Evolutionary conservation across 2,888 invertebrate species (phyloP), one percentile per base, ranked within the genome.

Genomic region (Oxycera nigricornis): DNA sequence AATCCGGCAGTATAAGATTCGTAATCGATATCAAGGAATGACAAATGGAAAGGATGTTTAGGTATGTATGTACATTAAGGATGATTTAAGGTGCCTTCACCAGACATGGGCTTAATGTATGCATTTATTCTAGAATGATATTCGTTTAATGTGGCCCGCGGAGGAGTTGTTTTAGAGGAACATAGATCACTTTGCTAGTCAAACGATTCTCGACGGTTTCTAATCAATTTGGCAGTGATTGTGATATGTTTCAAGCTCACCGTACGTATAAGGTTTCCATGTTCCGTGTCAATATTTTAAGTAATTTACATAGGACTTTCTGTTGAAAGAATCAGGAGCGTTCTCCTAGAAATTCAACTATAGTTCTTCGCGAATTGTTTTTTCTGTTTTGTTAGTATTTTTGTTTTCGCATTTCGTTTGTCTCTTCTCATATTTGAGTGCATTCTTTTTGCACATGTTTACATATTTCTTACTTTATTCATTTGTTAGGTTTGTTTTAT

Each of bases 381-480:
- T 62, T 55, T 76, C 74, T 79, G 73, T 75, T 76, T 79, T 79
- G 72, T 76, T 78, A 73, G 35, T 72, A 74, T 75, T 72, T 75
- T 76, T 77, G 72, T 73, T 73, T n/a, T n/a, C n/a, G n/a, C n/a
- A n/a, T n/a, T n/a, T n/a, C n/a, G n/a, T n/a, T 62, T 46, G 6
- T 62, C 28, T 46, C 4, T 26, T 50, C 26, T 62, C n/a, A 61
- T 26, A 73, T 77, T 76, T 77, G 20, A 73, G 73, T 78, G 35
- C 41, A 41, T 75, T 76, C 80, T 81, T 82, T 83, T 83, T 83
- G 83, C 83, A 83, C 82, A 74, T 78, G 82, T 80, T 78, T 79
- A 76, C 74, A 76, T 46, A 55, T 76, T 46, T 76, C 35, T 28
- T 68, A 73, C 65, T 74, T 81, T 77, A 78, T 73, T 76, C 59